Evolutionary conservation across 2,888 invertebrate genomes (phyloP), one percentile per base, ranked within the genome.

Genomic region (Brachyptera risi): DNA sequence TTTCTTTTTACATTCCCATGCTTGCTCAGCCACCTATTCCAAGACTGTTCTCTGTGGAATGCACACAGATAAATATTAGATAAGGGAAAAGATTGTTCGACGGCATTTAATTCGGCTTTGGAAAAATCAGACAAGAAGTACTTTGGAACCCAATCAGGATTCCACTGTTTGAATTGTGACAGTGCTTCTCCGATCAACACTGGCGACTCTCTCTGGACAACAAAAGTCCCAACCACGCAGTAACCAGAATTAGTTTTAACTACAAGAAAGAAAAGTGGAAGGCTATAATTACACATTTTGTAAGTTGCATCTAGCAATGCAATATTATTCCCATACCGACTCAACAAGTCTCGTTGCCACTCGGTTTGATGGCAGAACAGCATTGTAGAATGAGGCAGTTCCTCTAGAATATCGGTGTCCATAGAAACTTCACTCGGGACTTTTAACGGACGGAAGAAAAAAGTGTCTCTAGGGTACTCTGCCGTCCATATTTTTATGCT

Each of bases 281-380:
- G 19, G 19, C n/a, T 31, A 26, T 35, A 59, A 3, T 59, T 59
- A 15, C 23, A 31, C 2, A 37, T 59, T 47, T 59, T 59, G 50
- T 59, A 59, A 17, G 49, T 26, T 15, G 59, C 27, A 17, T 59
- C 59, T 17, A 59, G 13, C n/a, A 59, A 49, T 11, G 17, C 24
- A 38, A 50, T 21, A 19, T 44, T 19, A 19, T 59, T 49, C 13
- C 59, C 59, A 27, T 50, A 59, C 9, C 50, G 50, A 35, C 7
- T 17, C 19, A 50, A 11, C 23, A 59, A 31, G 17, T 59, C 49
- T 15, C 37, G 26, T 19, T 59, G 50, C 50, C 59, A 59, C 31
- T 59, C 13, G 17, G 59, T 59, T 27, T 59, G 59, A 19, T 59
- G 59, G 19, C 50, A 59, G 15, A 47, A 59, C n/a, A 59, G 2